Evolutionary conservation across 2,113 vertebrate genomes (phyloP).

Genomic region (Gymnobelideus leadbeateri): DNA sequence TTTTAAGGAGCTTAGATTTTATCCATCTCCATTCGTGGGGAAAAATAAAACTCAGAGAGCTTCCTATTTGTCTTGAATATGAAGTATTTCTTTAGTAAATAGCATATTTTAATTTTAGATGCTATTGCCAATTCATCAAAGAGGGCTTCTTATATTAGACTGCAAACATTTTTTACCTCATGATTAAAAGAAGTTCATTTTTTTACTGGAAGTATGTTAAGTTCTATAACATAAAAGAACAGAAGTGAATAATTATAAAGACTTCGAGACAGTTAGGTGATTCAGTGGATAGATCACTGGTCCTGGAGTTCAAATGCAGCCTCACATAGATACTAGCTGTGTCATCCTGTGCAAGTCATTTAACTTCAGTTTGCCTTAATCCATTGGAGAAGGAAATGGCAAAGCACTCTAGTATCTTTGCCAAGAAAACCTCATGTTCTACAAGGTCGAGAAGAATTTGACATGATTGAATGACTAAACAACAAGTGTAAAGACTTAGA

Average conservation of each 20-base stretch:
- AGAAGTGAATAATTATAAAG: background rate
- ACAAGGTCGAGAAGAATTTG: background rate
- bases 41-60: background rate
- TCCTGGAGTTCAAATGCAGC: background rate
- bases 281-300: background rate
- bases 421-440: background rate
- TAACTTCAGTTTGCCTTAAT: background rate
- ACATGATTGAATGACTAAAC: background rate
- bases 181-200: background rate
- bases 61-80: background rate
- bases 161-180: background rate
- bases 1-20: background rate
- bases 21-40: background rate
- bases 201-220: constrained; percentile 22
- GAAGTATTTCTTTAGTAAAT: background rate
- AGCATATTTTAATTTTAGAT: background rate
- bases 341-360: background rate
- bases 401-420: background rate
- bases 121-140: background rate
- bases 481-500: background rate
- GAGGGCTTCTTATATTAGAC: background rate
- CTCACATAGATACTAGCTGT: background rate
- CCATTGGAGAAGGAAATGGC: background rate
- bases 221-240: constrained; percentile 24
- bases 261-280: background rate